Evolutionary conservation across 2,888 invertebrate genomes (phyloP), one percentile per base, ranked within the genome.

Genomic region (Andricus curvator): DNA sequence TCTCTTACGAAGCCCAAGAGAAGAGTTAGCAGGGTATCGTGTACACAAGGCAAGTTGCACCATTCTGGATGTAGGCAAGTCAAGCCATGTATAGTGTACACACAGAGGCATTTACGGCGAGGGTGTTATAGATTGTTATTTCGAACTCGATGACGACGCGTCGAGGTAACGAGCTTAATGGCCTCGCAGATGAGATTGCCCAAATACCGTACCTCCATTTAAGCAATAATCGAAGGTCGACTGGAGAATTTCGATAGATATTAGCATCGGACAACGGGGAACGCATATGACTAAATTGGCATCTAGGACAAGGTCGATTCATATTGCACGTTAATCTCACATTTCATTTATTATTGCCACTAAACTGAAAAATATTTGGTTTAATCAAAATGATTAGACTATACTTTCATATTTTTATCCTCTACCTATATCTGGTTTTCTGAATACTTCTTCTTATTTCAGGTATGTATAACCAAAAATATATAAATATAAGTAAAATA

Each of bases 201-300:
- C 76, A 81, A 83, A 88, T 1, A 25, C 25, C 88, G 85, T 85
- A 79, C 83, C 83, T 86, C 85, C 86, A 87, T 89, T 88, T 88
- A 82, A 77, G 67, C 86, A 86, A 87, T 88, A 88, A 89, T 86
- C 84, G 86, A 78, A 68, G 78, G 70, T 48, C 62, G 78, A 79
- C 81, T 82, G 60, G 82, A 81, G 83, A 84, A 85, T 87, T 86
- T 86, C 86, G 25, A 81, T 81, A 78, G 70, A 82, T 84, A 87
- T 88, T 86, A 83, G 80, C 77, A 82, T 78, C 79, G 13, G 62
- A 66, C 81, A 48, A 41, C 37, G 66, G 64, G 77, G 77, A 68
- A 65, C 70, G 80, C 80, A 80, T 82, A 85, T 77, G 68, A 70
- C 68, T 70, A 29, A 70, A 70, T 70, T 70, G 68, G 48, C 48